These are phyloP conservation scores for Lycia hirtaria DNA, from an alignment of 2,888 invertebrate genomes.

Conservation along the genomic window DNA sequence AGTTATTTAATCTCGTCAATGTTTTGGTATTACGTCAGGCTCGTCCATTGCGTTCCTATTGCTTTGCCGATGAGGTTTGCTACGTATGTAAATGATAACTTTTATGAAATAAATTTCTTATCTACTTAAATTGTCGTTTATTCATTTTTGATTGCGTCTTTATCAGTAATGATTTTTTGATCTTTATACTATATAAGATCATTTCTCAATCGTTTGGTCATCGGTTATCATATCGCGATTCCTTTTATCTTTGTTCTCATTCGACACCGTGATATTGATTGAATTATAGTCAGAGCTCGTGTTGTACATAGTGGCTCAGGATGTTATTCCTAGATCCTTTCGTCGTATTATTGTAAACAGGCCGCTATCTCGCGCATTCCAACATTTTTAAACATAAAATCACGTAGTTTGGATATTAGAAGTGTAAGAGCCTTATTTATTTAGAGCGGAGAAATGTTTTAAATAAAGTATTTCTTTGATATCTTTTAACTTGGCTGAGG, in stretches of 20 bases:
- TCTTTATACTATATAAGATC: neutral
- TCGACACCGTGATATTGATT: neutral
- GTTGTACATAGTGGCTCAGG: slow-evolving; percentile 54
- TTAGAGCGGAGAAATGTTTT: too few species aligned
- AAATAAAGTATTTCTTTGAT: too few species aligned
- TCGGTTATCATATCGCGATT: neutral
- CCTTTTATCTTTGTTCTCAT: neutral
- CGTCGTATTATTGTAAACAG: slow-evolving; percentile 27
- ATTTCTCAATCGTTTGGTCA: neutral
- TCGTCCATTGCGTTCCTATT: too few species aligned
- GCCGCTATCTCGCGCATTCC: too few species aligned
- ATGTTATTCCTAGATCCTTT: slow-evolving; percentile 46
- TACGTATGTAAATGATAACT: too few species aligned
- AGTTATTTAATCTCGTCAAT: too few species aligned
- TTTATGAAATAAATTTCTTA: neutral
- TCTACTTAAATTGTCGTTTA: neutral
- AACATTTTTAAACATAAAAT: too few species aligned
- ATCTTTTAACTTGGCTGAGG: too few species aligned
- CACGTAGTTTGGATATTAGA: too few species aligned
- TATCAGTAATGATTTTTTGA: neutral
- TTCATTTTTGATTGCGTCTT: neutral
- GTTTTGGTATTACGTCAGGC: too few species aligned
- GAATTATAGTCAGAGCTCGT: neutral
- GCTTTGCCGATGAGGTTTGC: too few species aligned
- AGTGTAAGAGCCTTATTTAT: too few species aligned